Conservation (phyloP, 2,888 invertebrate genomes). For the Rhogogaster chlorosoma region DNA sequence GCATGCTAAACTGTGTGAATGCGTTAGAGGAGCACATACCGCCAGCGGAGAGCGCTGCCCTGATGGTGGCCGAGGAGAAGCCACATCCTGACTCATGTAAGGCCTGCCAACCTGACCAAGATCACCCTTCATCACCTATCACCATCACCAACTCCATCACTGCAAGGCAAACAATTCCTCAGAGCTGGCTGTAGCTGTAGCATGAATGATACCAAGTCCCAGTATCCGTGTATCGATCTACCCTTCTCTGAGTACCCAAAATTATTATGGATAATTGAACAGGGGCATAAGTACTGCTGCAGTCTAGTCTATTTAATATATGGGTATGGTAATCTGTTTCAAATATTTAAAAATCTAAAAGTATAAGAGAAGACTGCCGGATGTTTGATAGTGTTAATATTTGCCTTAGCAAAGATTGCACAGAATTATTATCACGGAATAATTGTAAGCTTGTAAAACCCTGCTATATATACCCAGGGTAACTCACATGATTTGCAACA, state of each 20-base stretch:
- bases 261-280: constrained; percentile 45
- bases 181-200: constrained; percentile 64
- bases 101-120: constrained; percentile 77
- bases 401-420: not conserved
- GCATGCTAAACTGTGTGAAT: constrained; percentile 98
- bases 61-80: constrained; percentile 89
- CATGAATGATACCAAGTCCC: constrained; percentile 52
- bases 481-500: constrained; percentile 21
- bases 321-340: constrained; percentile 40
- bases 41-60: constrained; percentile 88
- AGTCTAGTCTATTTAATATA: constrained; percentile 42
- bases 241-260: constrained; percentile 40
- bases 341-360: constrained; percentile 38
- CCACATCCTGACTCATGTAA: constrained; percentile 91
- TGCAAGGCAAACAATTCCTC: constrained; percentile 71
- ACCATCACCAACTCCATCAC: constrained; percentile 66
- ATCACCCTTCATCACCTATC: constrained; percentile 65
- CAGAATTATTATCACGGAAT: not conserved
- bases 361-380: constrained; percentile 46
- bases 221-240: constrained; percentile 40
- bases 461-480: not conserved
- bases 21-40: constrained; percentile 94
- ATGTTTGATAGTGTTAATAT: constrained; percentile 31
- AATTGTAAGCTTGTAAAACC: constrained; percentile 9
- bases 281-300: constrained; percentile 47